A percentile compares a stretch with the other conserved stretches of the same genome.
phyloP scores from a whole-genome alignment of 1,140 invertebrate genomes.

The Homalodisca vitripennis region DNA sequence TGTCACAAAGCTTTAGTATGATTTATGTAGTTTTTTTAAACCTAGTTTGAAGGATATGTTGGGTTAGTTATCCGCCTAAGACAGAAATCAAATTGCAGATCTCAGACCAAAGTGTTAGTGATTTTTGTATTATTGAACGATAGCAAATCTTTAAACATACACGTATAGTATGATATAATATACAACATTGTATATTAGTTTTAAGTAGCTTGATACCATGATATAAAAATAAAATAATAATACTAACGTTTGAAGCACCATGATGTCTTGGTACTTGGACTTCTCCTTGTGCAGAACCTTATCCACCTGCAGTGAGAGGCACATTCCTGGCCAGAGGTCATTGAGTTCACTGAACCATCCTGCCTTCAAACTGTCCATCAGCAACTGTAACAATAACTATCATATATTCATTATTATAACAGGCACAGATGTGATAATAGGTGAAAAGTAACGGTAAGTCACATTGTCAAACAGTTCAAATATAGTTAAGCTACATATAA shows the following conservation, averaged over 20 bases:
- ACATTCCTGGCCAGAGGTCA: slow-evolving; percentile 88
- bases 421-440: no score
- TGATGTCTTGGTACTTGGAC: slow-evolving; percentile 87
- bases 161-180: background rate
- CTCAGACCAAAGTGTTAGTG: no score
- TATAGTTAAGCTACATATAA: no score
- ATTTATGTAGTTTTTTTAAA: background rate
- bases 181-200: background rate
- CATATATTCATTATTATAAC: no score
- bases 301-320: slow-evolving; percentile 86
- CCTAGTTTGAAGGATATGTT: background rate
- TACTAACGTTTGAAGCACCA: slow-evolving; percentile 85
- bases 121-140: no score
- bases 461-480: no score
- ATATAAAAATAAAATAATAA: slow-evolving; percentile 5
- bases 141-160: background rate
- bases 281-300: slow-evolving; percentile 78
- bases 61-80: background rate
- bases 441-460: no score
- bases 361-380: slow-evolving; percentile 64
- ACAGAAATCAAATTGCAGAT: background rate
- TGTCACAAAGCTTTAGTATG: background rate
- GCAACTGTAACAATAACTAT: no score
- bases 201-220: background rate
- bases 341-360: slow-evolving; percentile 92